phyloP scores from a whole-genome alignment of 2,888 invertebrate species.

The Macaria notata region DNA sequence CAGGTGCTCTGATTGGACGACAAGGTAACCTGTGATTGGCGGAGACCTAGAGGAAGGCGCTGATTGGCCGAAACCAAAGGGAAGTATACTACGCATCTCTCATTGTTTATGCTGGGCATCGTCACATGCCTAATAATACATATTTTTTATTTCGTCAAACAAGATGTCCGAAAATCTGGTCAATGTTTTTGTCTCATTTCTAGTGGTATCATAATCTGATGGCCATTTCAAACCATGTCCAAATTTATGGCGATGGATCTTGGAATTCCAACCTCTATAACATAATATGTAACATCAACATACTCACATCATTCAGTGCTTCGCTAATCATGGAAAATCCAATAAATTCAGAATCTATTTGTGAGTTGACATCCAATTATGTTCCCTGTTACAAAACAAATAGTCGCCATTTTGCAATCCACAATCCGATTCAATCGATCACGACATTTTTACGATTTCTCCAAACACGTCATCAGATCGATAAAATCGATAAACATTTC shows the following conservation, averaged over 20 bases:
- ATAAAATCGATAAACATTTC: conserved; percentile 11
- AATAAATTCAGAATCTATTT: conserved; percentile 2
- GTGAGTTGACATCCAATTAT: conserved; percentile 1
- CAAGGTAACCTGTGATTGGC: too few species aligned
- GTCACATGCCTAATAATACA: too few species aligned
- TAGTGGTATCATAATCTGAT: conserved; percentile 7
- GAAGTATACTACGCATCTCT: too few species aligned
- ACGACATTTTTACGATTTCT: conserved; percentile 9
- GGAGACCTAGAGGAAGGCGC: too few species aligned
- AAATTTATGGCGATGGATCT: conserved; percentile 21
- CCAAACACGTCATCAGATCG: conserved; percentile 8
- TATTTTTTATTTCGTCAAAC: too few species aligned
- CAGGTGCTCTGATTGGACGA: too few species aligned
- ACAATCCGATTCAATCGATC: neutral
- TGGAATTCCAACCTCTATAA: conserved; percentile 11
- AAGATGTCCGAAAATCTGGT: too few species aligned
- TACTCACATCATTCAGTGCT: conserved; percentile 18
- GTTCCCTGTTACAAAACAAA: neutral
- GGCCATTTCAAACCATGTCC: conserved; percentile 12
- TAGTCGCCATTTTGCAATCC: neutral
- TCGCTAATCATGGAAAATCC: conserved; percentile 19
- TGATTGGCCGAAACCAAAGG: too few species aligned
- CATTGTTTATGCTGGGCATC: too few species aligned
- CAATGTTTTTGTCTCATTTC: conserved; percentile 1
- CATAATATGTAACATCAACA: conserved; percentile 11